Base-by-base conservation (phyloP, 2,797 vertebrate genomes). In the Botia kubotai region DNA sequence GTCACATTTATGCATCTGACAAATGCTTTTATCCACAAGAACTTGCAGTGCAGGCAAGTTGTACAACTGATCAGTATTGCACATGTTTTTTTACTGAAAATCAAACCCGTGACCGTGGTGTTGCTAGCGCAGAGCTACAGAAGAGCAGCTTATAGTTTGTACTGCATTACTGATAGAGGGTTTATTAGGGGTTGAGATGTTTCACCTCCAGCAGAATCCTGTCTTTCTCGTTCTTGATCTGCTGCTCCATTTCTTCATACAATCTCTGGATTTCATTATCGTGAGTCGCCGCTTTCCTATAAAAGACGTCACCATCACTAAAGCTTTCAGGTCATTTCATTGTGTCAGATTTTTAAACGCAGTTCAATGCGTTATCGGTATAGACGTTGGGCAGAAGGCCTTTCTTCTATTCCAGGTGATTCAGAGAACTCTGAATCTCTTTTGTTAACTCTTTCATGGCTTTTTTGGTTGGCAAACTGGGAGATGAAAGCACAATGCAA, bases 221-320 rank as follows among this genome's bases (percentile, higher is more conserved):
- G 48, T 98, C 96, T 79, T 96, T 96, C 88, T 98, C 96, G 3
- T 81, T 95, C 87, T 96, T 97, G 78, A 99, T 98, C 86, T 98
- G 97, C 74, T 95, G 96, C 76, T 99, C 97, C 97, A 98, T 98
- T 92, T 99, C 98, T 79, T 97, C 96, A 29, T 97, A 98, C 0
- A 99, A 93, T 39, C 90, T 92, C 65, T 96, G 94, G 81, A 98
- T 97, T 92, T 99, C 96, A 88, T 95, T 89, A 82, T 96, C 95
- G 52, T 97, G 96, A 11, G 93, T 93, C 23, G 94, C 93, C 60
- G 94, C 93, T 93, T 96, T 99, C 90, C 98, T 99, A 90, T 73
- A 75, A 19, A 80, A 62, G 43, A 80, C 2, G 39, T 48, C 6
- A 68, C 5, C n/a, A 33, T 63, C 16, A 72, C 10, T 23, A 75